These are phyloP conservation scores for Spodoptera picta DNA, from an alignment of 2,888 invertebrate genomes.

Conservation along the genomic window DNA sequence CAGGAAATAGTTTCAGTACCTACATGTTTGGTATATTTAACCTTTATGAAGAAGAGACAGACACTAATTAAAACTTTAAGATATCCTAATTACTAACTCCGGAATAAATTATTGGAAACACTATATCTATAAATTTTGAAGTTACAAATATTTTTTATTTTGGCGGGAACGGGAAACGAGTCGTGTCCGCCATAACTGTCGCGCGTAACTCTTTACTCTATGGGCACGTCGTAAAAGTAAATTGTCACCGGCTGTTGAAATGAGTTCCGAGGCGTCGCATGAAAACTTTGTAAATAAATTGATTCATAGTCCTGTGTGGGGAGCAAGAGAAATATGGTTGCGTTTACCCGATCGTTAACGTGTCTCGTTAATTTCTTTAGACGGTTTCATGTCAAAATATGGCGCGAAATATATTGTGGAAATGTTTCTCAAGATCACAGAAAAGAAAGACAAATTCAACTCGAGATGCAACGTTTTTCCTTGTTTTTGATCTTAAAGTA, in stretches of 20 bases:
- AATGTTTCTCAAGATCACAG: constrained; percentile 12
- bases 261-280: constrained; percentile 66
- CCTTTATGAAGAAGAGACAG: background rate
- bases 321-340: constrained; percentile 73
- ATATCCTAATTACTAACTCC: constrained; percentile 41
- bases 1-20: no score
- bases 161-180: constrained; percentile 79
- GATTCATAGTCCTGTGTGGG: constrained; percentile 75
- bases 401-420: constrained; percentile 17
- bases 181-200: constrained; percentile 86
- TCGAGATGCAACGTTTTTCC: background rate
- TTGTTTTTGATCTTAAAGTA: constrained; percentile 13
- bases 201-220: constrained; percentile 86
- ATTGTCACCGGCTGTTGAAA: constrained; percentile 87
- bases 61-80: constrained; percentile 40
- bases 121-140: constrained; percentile 59
- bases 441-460: no score
- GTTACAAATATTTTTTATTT: constrained; percentile 63
- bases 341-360: constrained; percentile 72
- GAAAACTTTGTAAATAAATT: constrained; percentile 78
- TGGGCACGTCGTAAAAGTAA: constrained; percentile 85
- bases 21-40: no score
- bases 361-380: constrained; percentile 59
- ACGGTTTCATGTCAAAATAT: constrained; percentile 49
- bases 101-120: constrained; percentile 65